Evolutionary conservation across 1,140 invertebrate genomes (phyloP).

Genomic region (Trichonephila clavata): DNA sequence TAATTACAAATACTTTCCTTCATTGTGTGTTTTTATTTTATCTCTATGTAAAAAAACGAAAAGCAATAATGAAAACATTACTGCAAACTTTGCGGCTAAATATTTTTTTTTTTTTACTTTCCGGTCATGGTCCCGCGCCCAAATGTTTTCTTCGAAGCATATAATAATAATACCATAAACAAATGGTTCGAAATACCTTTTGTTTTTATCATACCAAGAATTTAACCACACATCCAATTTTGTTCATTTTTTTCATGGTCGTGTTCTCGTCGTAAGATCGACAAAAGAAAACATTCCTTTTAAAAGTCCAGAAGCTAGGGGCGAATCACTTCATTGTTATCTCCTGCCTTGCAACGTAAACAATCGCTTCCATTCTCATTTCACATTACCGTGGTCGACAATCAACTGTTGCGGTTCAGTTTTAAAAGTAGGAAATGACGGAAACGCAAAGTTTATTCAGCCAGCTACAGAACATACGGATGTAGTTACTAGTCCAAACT

Average conservation of each 20-base stretch:
- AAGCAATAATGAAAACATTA: too few species aligned
- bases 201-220: neutral
- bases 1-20: too few species aligned
- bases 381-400: neutral
- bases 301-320: neutral
- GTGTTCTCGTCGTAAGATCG: neutral
- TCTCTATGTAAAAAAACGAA: too few species aligned
- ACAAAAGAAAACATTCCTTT: neutral
- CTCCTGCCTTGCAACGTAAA: neutral
- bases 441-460: constrained; percentile 30
- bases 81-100: too few species aligned
- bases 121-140: too few species aligned
- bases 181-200: neutral
- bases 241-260: neutral
- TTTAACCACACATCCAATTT: neutral
- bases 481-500: constrained; percentile 10
- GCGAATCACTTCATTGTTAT: constrained; percentile 1
- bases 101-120: too few species aligned
- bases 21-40: too few species aligned
- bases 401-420: neutral
- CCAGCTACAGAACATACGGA: neutral
- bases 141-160: neutral
- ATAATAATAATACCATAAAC: neutral
- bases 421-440: constrained; percentile 21
- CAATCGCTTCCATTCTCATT: neutral